phyloP scores from a whole-genome alignment of 1,140 invertebrate species.

The Drosophila azteca region DNA sequence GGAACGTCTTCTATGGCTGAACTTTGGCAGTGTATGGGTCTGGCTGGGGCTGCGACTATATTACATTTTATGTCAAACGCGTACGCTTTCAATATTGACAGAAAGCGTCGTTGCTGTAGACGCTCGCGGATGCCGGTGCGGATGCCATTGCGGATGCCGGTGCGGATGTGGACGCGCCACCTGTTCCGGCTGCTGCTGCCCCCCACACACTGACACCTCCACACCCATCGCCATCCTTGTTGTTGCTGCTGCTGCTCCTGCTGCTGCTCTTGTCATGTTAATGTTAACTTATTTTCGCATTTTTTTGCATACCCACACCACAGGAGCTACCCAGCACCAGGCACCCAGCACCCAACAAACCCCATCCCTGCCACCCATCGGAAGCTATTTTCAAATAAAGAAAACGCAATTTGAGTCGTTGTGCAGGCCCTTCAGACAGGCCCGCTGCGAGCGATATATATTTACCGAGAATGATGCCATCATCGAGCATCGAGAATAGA shows the following conservation, averaged over 20 bases:
- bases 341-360: no score
- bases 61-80: constrained; percentile 80
- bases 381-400: constrained; percentile 60
- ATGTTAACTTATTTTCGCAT: constrained; percentile 75
- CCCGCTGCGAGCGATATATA: constrained; percentile 24
- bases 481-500: no score
- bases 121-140: constrained; percentile 19
- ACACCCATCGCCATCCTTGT: constrained; percentile 3
- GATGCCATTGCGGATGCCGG: constrained; percentile 37
- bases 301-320: constrained; percentile 19
- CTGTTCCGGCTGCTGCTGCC: constrained; percentile 30
- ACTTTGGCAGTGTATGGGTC: constrained; percentile 20
- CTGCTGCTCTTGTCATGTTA: constrained; percentile 57
- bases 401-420: constrained; percentile 41
- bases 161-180: constrained; percentile 56
- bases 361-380: neutral
- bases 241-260: no score
- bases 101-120: constrained; percentile 36
- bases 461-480: neutral
- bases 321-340: no score
- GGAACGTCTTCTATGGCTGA: no score
- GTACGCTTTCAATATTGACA: constrained; percentile 79
- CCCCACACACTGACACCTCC: neutral
- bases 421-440: constrained; percentile 14
- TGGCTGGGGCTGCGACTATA: constrained; percentile 61